A percentile compares a stretch with the other conserved stretches of the same genome.
Evolutionary conservation across 2,888 invertebrate genomes (phyloP).

Genomic region (Drosophila cognata): DNA sequence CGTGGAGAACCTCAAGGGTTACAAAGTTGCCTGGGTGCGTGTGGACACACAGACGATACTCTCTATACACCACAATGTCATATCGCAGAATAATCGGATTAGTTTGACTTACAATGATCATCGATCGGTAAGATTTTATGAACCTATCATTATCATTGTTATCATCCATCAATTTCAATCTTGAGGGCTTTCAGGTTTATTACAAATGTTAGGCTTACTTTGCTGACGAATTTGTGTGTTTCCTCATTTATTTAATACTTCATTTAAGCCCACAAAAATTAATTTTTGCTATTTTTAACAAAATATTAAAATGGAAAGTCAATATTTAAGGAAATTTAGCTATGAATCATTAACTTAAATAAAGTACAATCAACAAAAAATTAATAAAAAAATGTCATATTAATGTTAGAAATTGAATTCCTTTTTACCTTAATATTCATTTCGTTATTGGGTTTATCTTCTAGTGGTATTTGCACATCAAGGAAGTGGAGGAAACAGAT

Average conservation of each 20-base stretch:
- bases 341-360: background rate
- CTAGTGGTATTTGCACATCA: conserved; percentile 94
- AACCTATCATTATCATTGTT: background rate
- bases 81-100: conserved; percentile 95
- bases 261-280: background rate
- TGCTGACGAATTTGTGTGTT: background rate
- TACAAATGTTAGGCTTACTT: background rate
- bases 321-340: background rate
- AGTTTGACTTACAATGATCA: conserved; percentile 95
- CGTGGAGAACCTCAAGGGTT: conserved; percentile 94
- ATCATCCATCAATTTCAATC: background rate
- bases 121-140: conserved; percentile 86
- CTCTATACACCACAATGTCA: conserved; percentile 96
- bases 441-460: background rate
- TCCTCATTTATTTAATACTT: background rate
- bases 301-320: background rate
- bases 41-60: conserved; percentile 96
- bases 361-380: background rate
- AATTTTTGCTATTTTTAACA: background rate
- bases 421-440: background rate
- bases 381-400: too few species aligned
- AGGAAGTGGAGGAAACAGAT: conserved; percentile 94
- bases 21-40: conserved; percentile 97
- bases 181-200: background rate
- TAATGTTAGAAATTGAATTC: too few species aligned